Evolutionary conservation across 2,113 vertebrate species (phyloP), one percentile per base, ranked within the genome.

Genomic region (Gymnobelideus leadbeateri): DNA sequence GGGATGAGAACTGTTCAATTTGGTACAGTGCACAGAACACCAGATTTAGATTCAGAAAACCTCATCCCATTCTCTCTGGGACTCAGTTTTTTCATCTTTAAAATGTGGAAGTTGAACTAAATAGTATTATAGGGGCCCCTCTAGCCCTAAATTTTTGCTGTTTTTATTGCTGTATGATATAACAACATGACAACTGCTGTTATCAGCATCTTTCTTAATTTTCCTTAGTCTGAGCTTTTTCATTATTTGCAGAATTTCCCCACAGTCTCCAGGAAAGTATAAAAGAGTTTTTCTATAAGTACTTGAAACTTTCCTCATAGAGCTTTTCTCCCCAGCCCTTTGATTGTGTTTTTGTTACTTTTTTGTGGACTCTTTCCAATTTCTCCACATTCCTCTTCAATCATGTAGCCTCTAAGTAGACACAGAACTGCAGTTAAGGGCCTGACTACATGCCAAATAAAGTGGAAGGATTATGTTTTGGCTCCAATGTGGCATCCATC

Each of bases 351-450:
- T 95, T 90, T 84, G 51, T 61, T 90, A 43, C 91, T 49, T 46
- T 89, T 92, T 49, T 92, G 57, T 95, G 92, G 94, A 89, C 28
- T 50, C 10, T 25, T 4, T 57, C 90, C 90, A 95, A 8, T 89
- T 91, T 77, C 7, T 50, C 16, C 89, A 90, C 49, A 91, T 93
- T 93, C 92, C 54, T 96, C 43, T 90, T 84, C 51, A 89, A 91
- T 94, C 93, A 77, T 5, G 19, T 50, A 95, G 77, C 54, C 46
- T 96, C 55, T 91, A 90, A 91, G 57, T 52, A 90, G 92, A 92
- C 90, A 52, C 51, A 92, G 92, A 93, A 57, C 92, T 68, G 1
- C 47, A 91, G 84, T 53, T 11, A 84, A 92, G 57, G 89, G 28
- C 19, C 61, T 92, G 54, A 91, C n/a, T 61, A 91, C 91, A 94